Conservation (phyloP, 2,888 invertebrate genomes). For the Stegana nigrithorax region DNA sequence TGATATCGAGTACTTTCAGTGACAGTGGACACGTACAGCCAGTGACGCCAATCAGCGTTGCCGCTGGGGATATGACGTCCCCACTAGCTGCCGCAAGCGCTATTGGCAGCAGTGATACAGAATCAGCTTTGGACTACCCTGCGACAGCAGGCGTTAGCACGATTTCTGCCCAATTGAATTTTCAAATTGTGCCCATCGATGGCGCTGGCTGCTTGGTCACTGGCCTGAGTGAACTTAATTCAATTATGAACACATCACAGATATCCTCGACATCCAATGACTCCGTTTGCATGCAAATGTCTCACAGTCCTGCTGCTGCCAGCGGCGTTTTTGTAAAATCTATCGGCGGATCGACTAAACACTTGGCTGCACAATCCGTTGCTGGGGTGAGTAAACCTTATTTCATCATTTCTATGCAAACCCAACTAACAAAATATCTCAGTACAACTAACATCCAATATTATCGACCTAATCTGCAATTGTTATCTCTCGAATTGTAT, state of each 20-base stretch:
- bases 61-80: neutral
- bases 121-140: neutral
- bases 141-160: neutral
- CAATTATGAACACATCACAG: constrained; percentile 69
- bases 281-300: constrained; percentile 41
- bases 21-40: constrained; percentile 3
- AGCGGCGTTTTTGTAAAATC: neutral
- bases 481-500: too few species aligned
- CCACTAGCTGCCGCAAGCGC: too few species aligned
- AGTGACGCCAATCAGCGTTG: constrained; percentile 7
- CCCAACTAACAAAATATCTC: too few species aligned
- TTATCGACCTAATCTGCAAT: too few species aligned
- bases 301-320: constrained; percentile 41
- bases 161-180: constrained; percentile 13
- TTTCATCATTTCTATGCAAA: too few species aligned
- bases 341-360: constrained; percentile 41
- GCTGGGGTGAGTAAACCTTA: constrained; percentile 54
- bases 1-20: constrained; percentile 20
- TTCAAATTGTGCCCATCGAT: constrained; percentile 10
- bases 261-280: constrained; percentile 67
- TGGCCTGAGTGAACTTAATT: constrained; percentile 6
- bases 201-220: neutral
- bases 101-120: neutral
- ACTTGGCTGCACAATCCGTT: constrained; percentile 52
- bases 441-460: too few species aligned